phyloP scores from a whole-genome alignment of 2,797 vertebrate species.

The Lates japonicus region DNA sequence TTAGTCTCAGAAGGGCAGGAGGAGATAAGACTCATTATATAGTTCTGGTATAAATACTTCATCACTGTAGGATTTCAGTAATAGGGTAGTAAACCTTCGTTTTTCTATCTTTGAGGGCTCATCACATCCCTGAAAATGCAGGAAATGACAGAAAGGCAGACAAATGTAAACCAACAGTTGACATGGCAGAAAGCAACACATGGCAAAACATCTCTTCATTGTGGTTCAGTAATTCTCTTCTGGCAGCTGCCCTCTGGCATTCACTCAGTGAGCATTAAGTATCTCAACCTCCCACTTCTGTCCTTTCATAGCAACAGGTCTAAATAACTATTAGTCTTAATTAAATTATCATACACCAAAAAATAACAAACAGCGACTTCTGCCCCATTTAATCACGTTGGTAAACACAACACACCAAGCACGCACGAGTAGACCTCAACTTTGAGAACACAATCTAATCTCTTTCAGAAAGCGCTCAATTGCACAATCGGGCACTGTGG shows the following conservation, averaged over 20 bases:
- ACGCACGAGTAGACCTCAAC: constrained; percentile 34
- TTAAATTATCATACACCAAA: constrained; percentile 65
- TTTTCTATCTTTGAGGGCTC: constrained; percentile 31
- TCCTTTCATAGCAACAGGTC: constrained; percentile 76
- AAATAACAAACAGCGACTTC: constrained; percentile 43
- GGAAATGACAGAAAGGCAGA: neutral
- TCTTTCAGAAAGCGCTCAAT: constrained; percentile 66
- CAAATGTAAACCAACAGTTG: constrained; percentile 15
- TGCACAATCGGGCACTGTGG: constrained; percentile 49
- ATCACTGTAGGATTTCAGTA: constrained; percentile 14
- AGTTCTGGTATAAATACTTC: constrained; percentile 7
- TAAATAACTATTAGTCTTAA: constrained; percentile 59
- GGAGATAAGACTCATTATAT: constrained; percentile 20
- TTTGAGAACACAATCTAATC: constrained; percentile 55
- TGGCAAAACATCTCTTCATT: constrained; percentile 57
- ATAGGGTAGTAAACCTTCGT: constrained; percentile 17
- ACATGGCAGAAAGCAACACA: constrained; percentile 32
- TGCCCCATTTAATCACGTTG: constrained; percentile 59
- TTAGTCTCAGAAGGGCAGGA: constrained; percentile 46
- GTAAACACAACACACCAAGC: constrained; percentile 43
- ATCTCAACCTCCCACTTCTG: constrained; percentile 65
- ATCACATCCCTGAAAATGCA: constrained; percentile 31
- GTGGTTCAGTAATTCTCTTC: constrained; percentile 63
- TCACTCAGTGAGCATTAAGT: constrained; percentile 66
- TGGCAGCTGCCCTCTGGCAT: constrained; percentile 66